Base-by-base conservation (phyloP, 2,888 invertebrate species). In the Timema cristinae region DNA sequence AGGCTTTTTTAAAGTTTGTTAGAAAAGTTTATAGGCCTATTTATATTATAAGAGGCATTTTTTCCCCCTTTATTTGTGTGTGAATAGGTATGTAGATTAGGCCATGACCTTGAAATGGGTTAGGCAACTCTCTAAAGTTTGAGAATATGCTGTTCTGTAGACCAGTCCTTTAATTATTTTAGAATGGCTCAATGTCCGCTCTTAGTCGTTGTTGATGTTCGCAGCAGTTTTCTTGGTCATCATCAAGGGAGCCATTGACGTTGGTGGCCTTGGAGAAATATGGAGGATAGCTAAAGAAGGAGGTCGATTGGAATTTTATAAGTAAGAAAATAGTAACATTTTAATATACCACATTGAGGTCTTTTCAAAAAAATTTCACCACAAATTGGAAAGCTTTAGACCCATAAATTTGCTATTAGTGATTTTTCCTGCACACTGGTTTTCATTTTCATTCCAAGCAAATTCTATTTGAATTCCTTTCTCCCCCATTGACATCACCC, bases 151-250 rank as follows among this genome's bases (percentile, higher is more conserved):
- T 54, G 54, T 54, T n/a, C 54, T 13, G 11, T 54, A 13, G 11
- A 54, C 11, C 54, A 54, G 54, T 54, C 54, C 32, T 32, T 32
- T 32, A 2, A 63, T 70, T 48, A 47, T n/a, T 71, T n/a, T 47
- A 69, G 61, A 59, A 49, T 67, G 48, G 63, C 51, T 54, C 32
- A 70, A 66, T 72, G 63, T 67, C 47, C 66, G 54, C 69, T 75
- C 77, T 72, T 79, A 82, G 80, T 93, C 94, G 0, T 73, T 91
- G 4, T 84, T 96, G 6, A 96, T 96, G 95, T 94, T 93, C 79
- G 89, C 86, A 5, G 91, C 95, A 0, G 87, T 95, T 10, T 90
- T 91, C 77, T 89, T 91, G 78, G 87, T 96, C 0, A 91, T 94
- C 47, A 86, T 91, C 71, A 90, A 88, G 76, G 93, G 92, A 5